Evolutionary conservation across 2,797 vertebrate species (phyloP).

Genomic region (Anniella stebbinsi): DNA sequence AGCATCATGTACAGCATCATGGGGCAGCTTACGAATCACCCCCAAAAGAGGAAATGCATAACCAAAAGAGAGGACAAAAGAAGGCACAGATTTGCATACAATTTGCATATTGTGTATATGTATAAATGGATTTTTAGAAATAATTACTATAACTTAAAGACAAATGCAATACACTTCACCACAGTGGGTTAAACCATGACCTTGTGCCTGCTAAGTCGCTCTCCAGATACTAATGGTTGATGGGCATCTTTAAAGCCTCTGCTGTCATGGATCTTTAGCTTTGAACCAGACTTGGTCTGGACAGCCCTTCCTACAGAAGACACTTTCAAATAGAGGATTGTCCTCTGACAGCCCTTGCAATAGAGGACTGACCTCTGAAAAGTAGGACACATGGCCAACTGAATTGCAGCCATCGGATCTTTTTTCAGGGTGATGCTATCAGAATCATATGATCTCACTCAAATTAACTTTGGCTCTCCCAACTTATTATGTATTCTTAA

Average conservation of each 20-base stretch:
- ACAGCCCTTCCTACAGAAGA: not conserved
- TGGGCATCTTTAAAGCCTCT: not conserved
- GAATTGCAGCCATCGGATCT: not conserved
- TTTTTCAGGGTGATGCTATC: not conserved
- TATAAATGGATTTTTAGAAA: not conserved
- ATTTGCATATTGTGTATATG: not conserved
- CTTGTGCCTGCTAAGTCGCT: not conserved
- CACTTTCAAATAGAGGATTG: not conserved
- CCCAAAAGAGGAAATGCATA: not conserved
- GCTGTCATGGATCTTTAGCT: not conserved
- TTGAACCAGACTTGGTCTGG: not conserved
- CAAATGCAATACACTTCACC: not conserved
- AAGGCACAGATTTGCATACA: not conserved
- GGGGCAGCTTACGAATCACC: not conserved
- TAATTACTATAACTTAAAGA: not conserved
- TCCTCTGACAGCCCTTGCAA: not conserved
- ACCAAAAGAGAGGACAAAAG: not conserved
- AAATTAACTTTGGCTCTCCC: constrained; percentile 13
- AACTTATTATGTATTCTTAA: constrained; percentile 29
- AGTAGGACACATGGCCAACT: not conserved
- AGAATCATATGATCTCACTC: not conserved
- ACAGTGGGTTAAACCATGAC: not conserved
- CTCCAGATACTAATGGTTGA: not conserved
- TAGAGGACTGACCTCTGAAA: not conserved
- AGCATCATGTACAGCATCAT: not conserved